These are phyloP conservation scores for Erynnis tages DNA, from an alignment of 2,888 invertebrate genomes.

Conservation along the genomic window DNA sequence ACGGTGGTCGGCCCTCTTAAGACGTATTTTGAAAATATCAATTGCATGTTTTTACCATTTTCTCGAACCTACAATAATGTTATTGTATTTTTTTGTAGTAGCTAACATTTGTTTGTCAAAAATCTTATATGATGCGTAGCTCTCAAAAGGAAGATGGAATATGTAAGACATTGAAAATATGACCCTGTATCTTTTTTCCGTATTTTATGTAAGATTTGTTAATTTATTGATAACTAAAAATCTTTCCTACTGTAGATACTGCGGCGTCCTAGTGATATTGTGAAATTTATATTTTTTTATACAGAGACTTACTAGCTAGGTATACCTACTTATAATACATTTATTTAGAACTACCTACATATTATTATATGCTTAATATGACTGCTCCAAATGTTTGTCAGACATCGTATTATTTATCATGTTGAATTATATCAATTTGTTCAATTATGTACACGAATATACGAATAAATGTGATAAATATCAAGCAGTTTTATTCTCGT, in stretches of 20 bases:
- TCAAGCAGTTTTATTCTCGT: constrained; percentile 18
- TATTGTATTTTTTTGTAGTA: too few species aligned
- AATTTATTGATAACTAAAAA: too few species aligned
- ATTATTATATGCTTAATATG: constrained; percentile 1
- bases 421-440: constrained; percentile 35
- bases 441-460: constrained; percentile 38
- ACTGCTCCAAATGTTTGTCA: constrained; percentile 14
- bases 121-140: too few species aligned
- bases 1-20: too few species aligned
- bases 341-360: neutral
- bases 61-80: too few species aligned
- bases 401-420: constrained; percentile 30
- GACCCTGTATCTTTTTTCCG: too few species aligned
- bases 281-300: constrained; percentile 20
- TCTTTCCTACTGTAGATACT: neutral
- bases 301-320: constrained; percentile 14
- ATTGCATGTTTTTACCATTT: too few species aligned
- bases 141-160: too few species aligned
- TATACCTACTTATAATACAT: neutral
- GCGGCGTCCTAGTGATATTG: constrained; percentile 4
- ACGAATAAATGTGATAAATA: constrained; percentile 33
- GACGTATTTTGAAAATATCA: too few species aligned
- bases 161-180: too few species aligned
- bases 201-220: too few species aligned
- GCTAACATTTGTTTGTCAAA: too few species aligned